These are phyloP conservation scores for Cheilosia pagana DNA, from an alignment of 2,888 invertebrate species.

Conservation along the genomic window DNA sequence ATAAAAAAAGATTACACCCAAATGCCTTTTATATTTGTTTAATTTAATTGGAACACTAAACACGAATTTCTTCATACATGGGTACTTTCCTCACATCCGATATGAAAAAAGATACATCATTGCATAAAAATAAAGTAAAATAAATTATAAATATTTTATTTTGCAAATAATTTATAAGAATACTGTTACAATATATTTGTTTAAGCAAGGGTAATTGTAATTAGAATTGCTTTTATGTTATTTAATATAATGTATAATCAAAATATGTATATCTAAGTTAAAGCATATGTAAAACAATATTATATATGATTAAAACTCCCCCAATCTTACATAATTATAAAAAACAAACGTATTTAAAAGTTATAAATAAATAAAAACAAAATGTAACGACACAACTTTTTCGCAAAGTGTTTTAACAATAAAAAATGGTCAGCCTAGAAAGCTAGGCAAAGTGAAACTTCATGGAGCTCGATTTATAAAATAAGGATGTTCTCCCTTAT, in stretches of 20 bases:
- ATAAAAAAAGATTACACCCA: slow-evolving; percentile 53
- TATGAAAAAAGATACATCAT: slow-evolving; percentile 36
- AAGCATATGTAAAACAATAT: slow-evolving; percentile 59
- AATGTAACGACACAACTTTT: slow-evolving; percentile 21
- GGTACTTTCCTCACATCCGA: slow-evolving; percentile 34
- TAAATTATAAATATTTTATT: slow-evolving; percentile 49
- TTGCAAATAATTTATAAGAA: slow-evolving; percentile 66
- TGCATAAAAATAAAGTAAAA: slow-evolving; percentile 26
- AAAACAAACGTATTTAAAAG: slow-evolving; percentile 67
- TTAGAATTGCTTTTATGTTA: slow-evolving; percentile 71
- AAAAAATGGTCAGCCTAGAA: neutral
- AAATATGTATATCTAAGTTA: slow-evolving; percentile 67
- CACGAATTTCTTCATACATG: slow-evolving; percentile 46
- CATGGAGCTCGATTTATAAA: no score
- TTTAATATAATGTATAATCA: slow-evolving; percentile 69
- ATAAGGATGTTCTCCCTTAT: no score
- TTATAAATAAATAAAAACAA: slow-evolving; percentile 63
- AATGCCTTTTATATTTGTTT: slow-evolving; percentile 68
- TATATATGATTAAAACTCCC: slow-evolving; percentile 45
- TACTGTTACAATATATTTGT: slow-evolving; percentile 65
- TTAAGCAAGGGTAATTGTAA: slow-evolving; percentile 67
- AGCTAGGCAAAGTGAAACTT: no score
- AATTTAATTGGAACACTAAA: slow-evolving; percentile 49
- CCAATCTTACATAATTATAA: slow-evolving; percentile 58
- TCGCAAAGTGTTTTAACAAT: slow-evolving; percentile 1